phyloP scores from a whole-genome alignment of 2,888 invertebrate species.

The Drosophila nigricruria region DNA sequence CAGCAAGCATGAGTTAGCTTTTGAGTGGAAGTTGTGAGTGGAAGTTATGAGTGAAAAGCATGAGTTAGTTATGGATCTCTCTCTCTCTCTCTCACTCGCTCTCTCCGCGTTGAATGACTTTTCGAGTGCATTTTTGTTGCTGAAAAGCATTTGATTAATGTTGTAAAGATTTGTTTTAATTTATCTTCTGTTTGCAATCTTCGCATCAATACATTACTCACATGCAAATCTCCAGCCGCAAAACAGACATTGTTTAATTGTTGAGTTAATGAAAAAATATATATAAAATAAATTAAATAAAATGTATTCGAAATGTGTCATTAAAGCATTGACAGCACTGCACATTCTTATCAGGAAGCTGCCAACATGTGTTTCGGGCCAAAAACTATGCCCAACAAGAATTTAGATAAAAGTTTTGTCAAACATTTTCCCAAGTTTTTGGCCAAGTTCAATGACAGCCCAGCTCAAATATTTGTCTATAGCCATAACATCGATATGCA shows the following conservation, averaged over 20 bases:
- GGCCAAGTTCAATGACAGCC: conserved; percentile 62
- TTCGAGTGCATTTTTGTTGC: conserved; percentile 56
- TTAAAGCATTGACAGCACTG: conserved; percentile 63
- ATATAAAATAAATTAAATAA: conserved; percentile 18
- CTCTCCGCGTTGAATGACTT: conserved; percentile 67
- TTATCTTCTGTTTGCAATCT: conserved; percentile 64
- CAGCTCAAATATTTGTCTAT: conserved; percentile 6
- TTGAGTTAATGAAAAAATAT: conserved; percentile 17
- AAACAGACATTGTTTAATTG: conserved; percentile 70
- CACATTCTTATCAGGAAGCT: conserved; percentile 58
- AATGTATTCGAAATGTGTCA: conserved; percentile 58
- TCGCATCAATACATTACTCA: conserved; percentile 44
- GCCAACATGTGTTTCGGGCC: conserved; percentile 18
- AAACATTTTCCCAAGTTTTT: conserved; percentile 1
- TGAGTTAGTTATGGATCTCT: conserved; percentile 37
- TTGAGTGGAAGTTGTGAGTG: conserved; percentile 40
- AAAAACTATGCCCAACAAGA: too few species aligned
- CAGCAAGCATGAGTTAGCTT: conserved; percentile 35
- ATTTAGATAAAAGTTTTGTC: background rate
- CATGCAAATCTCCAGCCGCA: conserved; percentile 29
- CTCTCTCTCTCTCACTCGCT: conserved; percentile 1
- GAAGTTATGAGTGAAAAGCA: conserved; percentile 17
- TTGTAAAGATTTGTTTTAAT: conserved; percentile 67
- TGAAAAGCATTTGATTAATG: conserved; percentile 71
- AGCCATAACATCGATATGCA: conserved; percentile 21